Base-by-base conservation (phyloP, 2,113 vertebrate genomes). In the Callospermophilus lateralis region DNA sequence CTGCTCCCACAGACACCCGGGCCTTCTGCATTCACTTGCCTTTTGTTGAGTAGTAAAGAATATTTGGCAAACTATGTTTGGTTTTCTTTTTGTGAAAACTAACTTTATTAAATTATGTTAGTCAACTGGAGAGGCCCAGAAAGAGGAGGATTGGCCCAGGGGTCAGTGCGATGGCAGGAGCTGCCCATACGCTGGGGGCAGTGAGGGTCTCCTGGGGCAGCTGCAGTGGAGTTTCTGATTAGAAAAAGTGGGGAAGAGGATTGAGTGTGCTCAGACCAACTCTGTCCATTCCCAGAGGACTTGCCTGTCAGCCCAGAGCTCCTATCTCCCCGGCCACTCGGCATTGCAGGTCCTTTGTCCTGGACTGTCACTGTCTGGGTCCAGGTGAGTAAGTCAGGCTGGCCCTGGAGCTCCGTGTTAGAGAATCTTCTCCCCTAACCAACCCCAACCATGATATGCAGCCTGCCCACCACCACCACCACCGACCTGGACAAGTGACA, bases 321-420 rank as follows among this genome's bases (percentile, higher is more conserved):
- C 13, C 32, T n/a, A 1, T 15, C 6, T 28, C 16, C 45, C 28
- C 9, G 22, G 6, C 6, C 6, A 13, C 2, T 42, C 2, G 4
- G 2, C 9, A 11, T 4, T 39, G 28, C 17, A 32, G 20, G 45
- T 32, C 11, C 0, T 13, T 53, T 5, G 3, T 26, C 74, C 63
- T 32, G 16, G 26, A 26, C 30, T 22, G 10, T 32, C 28, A 4
- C 48, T 42, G 3, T 8, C 17, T 45, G 22, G 10, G 10, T 13
- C 20, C 77, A 58, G 13, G 3, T 42, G 3, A 26, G 22, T n/a
- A 61, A 73, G 53, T 28, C 30, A 8, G 67, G 26, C 22, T 39
- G 20, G 15, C 5, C 58, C 68, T 72, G 30, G 30, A 32, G 15
- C 48, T 89, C 39, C 24, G 39, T 55, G 17, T 45, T 83, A 45